Evolutionary conservation across 2,888 invertebrate genomes (phyloP).

Genomic region (Andrena flavipes): DNA sequence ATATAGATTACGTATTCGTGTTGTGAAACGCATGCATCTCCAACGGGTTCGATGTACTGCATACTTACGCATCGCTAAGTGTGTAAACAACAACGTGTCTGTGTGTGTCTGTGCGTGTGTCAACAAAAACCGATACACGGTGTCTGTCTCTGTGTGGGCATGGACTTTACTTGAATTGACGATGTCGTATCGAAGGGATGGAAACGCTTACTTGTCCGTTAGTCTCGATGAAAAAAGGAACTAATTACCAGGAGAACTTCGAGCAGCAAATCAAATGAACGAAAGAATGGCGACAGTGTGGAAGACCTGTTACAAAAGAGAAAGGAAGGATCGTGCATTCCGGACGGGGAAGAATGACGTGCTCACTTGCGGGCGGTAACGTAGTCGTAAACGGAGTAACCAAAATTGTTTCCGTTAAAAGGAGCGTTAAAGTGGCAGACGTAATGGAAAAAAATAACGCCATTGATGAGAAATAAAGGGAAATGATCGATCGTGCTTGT

Average conservation of each 20-base stretch:
- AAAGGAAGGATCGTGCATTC: slow-evolving; percentile 12
- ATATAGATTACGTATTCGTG: slow-evolving; percentile 38
- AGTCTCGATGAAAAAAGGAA: slow-evolving; percentile 30
- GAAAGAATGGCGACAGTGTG: slow-evolving; percentile 15
- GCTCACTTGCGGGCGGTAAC: slow-evolving; percentile 35
- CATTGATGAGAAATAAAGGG: not conserved
- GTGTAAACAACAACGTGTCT: slow-evolving; percentile 58
- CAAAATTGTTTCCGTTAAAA: not conserved
- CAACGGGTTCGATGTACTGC: slow-evolving; percentile 58
- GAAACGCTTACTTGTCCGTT: slow-evolving; percentile 46
- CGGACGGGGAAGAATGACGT: slow-evolving; percentile 5
- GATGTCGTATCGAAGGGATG: slow-evolving; percentile 65
- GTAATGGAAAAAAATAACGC: slow-evolving; percentile 6
- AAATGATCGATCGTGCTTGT: not conserved
- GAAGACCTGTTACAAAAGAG: not conserved
- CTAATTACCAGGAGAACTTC: slow-evolving; percentile 40
- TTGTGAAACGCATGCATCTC: slow-evolving; percentile 67
- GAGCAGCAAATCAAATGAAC: slow-evolving; percentile 36
- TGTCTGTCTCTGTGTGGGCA: slow-evolving; percentile 41
- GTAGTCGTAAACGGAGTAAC: not conserved
- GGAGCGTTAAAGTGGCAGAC: not conserved
- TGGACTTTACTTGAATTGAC: slow-evolving; percentile 74
- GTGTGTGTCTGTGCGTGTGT: slow-evolving; percentile 31
- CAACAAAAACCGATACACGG: slow-evolving; percentile 48
- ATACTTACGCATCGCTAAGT: slow-evolving; percentile 73